phyloP scores from a whole-genome alignment of 2,797 vertebrate species.

The Chelidonichthys spinosus region DNA sequence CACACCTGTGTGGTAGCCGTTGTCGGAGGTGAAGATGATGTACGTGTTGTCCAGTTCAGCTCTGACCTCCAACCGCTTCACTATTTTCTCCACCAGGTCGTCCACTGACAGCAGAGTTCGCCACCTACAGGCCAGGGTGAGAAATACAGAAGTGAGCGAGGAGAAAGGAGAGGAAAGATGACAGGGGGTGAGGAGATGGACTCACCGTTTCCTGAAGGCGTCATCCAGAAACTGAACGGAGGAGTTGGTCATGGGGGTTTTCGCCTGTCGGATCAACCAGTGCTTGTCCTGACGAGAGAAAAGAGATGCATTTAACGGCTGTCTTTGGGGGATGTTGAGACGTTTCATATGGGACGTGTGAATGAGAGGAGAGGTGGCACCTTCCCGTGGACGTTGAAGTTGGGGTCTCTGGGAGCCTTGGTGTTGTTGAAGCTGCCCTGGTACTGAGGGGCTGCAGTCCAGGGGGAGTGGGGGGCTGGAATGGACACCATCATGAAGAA shows the following conservation, averaged over 20 bases:
- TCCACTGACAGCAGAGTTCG: constrained; percentile 96
- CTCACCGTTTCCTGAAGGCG: constrained; percentile 92
- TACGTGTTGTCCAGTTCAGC: constrained; percentile 94
- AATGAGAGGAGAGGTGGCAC: constrained; percentile 62
- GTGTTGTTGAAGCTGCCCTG: constrained; percentile 85
- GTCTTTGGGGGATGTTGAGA: no score
- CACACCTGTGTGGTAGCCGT: constrained; percentile 96
- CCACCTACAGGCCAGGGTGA: constrained; percentile 84
- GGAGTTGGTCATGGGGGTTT: constrained; percentile 96
- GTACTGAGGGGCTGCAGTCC: constrained; percentile 96
- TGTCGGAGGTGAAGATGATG: constrained; percentile 97
- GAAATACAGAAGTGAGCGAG: neutral
- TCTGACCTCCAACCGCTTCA: constrained; percentile 88
- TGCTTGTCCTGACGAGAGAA: constrained; percentile 91
- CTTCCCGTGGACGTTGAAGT: constrained; percentile 95
- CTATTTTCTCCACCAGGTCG: constrained; percentile 94
- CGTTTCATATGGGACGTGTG: no score
- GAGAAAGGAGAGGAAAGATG: neutral
- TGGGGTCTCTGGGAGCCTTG: constrained; percentile 92
- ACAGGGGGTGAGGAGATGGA: neutral
- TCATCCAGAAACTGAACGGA: constrained; percentile 93
- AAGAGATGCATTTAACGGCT: neutral
- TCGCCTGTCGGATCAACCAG: constrained; percentile 98
- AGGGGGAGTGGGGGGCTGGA: constrained; percentile 95
- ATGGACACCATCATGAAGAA: constrained; percentile 99